phyloP scores from a whole-genome alignment of 2,113 vertebrate species.

The Grammomys surdaster region DNA sequence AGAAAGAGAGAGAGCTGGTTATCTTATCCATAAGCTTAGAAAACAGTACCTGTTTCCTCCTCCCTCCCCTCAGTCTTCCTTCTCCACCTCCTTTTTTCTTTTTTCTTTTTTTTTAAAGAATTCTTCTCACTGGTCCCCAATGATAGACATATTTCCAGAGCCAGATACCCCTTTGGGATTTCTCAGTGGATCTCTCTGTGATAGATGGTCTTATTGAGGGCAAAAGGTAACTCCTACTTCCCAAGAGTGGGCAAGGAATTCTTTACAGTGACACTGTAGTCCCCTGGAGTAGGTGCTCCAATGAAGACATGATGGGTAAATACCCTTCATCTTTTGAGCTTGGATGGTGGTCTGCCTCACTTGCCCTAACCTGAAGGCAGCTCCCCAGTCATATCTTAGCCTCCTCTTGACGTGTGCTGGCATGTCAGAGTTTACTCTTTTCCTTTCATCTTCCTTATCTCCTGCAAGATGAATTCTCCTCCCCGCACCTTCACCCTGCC shows the following conservation, averaged over 20 bases:
- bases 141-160: not conserved
- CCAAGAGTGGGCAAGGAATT: not conserved
- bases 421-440: not conserved
- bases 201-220: not conserved
- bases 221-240: not conserved
- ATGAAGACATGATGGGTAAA: no score
- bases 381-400: not conserved
- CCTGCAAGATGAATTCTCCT: not conserved
- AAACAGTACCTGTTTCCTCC: not conserved
- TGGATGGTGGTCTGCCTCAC: not conserved
- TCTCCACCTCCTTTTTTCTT: no score
- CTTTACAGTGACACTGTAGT: not conserved
- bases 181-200: not conserved
- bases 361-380: not conserved
- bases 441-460: not conserved
- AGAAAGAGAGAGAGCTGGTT: not conserved
- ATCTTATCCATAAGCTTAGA: constrained; percentile 1
- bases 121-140: not conserved
- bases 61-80: rapidly evolving
- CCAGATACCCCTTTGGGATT: not conserved
- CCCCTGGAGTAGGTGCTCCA: not conserved
- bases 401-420: not conserved
- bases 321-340: not conserved
- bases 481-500: not conserved
- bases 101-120: not conserved